Conservation (phyloP, 2,113 vertebrate genomes). For the Thamnaconus septentrionalis region DNA sequence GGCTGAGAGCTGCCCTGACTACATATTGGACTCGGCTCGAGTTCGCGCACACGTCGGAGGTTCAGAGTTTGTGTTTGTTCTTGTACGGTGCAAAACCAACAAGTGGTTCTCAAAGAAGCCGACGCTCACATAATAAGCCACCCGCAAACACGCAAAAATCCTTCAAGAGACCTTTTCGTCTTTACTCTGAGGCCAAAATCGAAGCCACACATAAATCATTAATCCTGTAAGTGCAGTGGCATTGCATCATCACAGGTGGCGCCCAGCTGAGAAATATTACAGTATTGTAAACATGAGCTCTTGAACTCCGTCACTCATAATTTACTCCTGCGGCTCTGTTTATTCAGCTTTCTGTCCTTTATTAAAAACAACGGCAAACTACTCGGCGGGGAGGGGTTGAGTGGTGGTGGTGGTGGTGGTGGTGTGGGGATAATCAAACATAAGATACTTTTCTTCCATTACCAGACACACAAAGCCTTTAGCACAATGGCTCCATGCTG, state of each 20-base stretch:
- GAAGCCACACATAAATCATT: conserved; percentile 20
- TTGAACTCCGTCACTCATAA: neutral
- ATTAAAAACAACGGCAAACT: conserved; percentile 42
- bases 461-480: conserved; percentile 59
- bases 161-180: conserved; percentile 14
- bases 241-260: neutral
- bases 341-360: conserved; percentile 7
- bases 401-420: no score
- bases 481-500: conserved; percentile 46
- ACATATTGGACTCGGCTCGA: conserved; percentile 25
- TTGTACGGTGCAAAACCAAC: neutral
- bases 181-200: neutral
- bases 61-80: no score
- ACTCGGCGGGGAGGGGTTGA: conserved; percentile 22
- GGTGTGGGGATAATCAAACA: conserved; percentile 20
- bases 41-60: neutral
- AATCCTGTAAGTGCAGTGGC: conserved; percentile 6
- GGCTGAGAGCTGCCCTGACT: conserved; percentile 31
- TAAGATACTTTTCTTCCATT: conserved; percentile 53
- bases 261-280: conserved; percentile 1
- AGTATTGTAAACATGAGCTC: conserved; percentile 1
- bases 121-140: neutral
- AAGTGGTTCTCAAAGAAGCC: conserved; percentile 26
- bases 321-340: conserved; percentile 20
- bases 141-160: neutral